These are phyloP conservation scores for Desmodus rotundus DNA, from an alignment of 2,113 vertebrate genomes.

Conservation along the genomic window DNA sequence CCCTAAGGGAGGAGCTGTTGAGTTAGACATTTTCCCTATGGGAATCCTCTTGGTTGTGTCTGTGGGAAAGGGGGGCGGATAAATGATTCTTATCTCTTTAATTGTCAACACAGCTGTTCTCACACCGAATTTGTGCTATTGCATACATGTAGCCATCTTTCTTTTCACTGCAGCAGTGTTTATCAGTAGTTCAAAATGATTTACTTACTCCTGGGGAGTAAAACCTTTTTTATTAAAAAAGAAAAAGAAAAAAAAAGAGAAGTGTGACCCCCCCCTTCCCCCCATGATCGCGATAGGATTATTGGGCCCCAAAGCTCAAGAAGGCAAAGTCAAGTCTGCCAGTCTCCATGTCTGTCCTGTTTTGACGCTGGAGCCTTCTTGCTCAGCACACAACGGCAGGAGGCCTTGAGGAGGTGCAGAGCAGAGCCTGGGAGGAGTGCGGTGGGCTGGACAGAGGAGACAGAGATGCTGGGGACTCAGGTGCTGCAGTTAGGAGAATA, in stretches of 20 bases:
- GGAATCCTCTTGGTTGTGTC: slow-evolving; percentile 69
- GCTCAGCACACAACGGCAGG: slow-evolving; percentile 2
- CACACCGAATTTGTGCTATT: slow-evolving; percentile 63
- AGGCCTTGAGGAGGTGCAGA: background rate
- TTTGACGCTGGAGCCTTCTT: slow-evolving; percentile 21
- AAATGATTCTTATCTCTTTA: background rate
- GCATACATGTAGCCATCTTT: slow-evolving; percentile 59
- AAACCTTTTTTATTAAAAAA: slow-evolving; percentile 59
- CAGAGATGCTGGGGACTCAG: background rate
- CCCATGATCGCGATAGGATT: slow-evolving; percentile 28
- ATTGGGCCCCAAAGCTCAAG: slow-evolving; percentile 24
- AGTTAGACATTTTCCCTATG: slow-evolving; percentile 77
- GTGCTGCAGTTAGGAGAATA: background rate
- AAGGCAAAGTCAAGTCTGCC: slow-evolving; percentile 15
- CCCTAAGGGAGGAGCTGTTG: slow-evolving; percentile 51
- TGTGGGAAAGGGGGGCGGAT: slow-evolving; percentile 24
- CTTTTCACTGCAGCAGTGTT: slow-evolving; percentile 65
- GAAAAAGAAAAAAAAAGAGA: slow-evolving; percentile 30
- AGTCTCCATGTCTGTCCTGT: background rate
- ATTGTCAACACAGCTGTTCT: slow-evolving; percentile 34
- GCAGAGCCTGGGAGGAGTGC: background rate
- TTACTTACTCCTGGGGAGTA: slow-evolving; percentile 68
- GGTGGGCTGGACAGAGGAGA: background rate
- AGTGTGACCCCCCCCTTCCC: background rate
- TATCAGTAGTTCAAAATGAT: slow-evolving; percentile 59